Percentiles rank a stretch among this genome's conserved stretches.
These are phyloP conservation scores for Strigamia maritima DNA, from an alignment of 2,888 invertebrate species.

Conservation along the genomic window DNA sequence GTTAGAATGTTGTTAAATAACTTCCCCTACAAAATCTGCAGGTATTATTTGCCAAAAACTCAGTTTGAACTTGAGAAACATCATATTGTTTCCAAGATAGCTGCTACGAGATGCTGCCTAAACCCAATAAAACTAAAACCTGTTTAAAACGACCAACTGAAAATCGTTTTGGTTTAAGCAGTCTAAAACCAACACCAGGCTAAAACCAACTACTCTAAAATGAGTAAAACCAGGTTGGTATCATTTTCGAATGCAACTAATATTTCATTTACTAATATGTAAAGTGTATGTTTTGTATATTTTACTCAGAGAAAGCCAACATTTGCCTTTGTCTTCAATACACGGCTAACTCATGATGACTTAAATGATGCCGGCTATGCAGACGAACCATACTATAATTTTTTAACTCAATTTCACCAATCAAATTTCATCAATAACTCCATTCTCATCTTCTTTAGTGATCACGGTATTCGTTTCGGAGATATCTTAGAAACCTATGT, in stretches of 20 bases:
- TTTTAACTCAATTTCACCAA: conserved; percentile 45
- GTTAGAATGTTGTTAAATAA: too few relatives aligned
- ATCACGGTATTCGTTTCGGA: conserved; percentile 53
- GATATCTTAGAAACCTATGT: conserved; percentile 56
- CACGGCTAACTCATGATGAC: conserved; percentile 58
- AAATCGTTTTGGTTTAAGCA: neutral
- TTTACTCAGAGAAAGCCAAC: conserved; percentile 28
- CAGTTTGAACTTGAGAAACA: too few relatives aligned
- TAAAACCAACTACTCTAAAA: too few relatives aligned
- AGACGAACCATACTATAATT: conserved; percentile 62
- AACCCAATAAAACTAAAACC: too few relatives aligned
- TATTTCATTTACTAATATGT: too few relatives aligned
- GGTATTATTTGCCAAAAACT: too few relatives aligned
- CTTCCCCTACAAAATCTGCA: too few relatives aligned
- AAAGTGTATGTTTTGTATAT: neutral
- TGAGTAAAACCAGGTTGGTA: too few relatives aligned
- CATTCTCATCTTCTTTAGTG: conserved; percentile 49
- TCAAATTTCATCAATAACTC: conserved; percentile 41
- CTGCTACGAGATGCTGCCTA: too few relatives aligned
- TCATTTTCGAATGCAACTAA: too few relatives aligned
- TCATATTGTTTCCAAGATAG: too few relatives aligned
- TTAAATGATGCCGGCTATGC: conserved; percentile 73
- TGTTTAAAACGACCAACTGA: neutral
- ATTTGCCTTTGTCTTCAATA: conserved; percentile 21
- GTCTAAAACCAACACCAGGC: too few relatives aligned